Evolutionary conservation across 1,140 invertebrate genomes (phyloP).

Genomic region (Zaprionus ghesquierei): DNA sequence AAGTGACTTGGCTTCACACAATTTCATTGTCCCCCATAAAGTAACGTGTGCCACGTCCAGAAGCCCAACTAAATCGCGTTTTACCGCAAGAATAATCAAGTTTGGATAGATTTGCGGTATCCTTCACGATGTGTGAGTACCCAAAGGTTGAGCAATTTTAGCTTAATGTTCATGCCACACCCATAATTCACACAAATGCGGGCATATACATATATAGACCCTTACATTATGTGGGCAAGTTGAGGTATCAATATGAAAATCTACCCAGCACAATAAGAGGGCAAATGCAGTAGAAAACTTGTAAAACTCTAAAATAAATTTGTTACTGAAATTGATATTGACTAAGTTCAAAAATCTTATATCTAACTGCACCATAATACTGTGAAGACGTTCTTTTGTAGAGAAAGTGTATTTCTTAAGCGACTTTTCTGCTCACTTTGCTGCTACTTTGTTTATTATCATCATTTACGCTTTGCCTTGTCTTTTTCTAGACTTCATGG

Average conservation of each 20-base stretch:
- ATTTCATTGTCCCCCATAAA: background rate
- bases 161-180: background rate
- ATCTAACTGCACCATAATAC: background rate
- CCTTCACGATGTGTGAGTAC: background rate
- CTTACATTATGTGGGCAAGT: background rate
- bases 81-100: background rate
- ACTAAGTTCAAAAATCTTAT: no score
- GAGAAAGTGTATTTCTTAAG: background rate
- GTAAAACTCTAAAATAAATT: no score
- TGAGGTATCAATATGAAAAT: background rate
- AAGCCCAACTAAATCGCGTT: background rate
- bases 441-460: slow-evolving; percentile 15
- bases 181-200: background rate
- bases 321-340: no score
- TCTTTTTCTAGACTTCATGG: slow-evolving; percentile 14
- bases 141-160: background rate
- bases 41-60: background rate
- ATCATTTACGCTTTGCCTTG: slow-evolving; percentile 18
- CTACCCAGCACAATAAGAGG: no score
- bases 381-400: background rate
- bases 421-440: background rate
- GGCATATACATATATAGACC: background rate
- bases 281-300: no score
- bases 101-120: slow-evolving; percentile 8
- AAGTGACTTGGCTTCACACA: slow-evolving; percentile 10